Base-by-base conservation (phyloP, 2,888 invertebrate genomes). In the Dione juno region DNA sequence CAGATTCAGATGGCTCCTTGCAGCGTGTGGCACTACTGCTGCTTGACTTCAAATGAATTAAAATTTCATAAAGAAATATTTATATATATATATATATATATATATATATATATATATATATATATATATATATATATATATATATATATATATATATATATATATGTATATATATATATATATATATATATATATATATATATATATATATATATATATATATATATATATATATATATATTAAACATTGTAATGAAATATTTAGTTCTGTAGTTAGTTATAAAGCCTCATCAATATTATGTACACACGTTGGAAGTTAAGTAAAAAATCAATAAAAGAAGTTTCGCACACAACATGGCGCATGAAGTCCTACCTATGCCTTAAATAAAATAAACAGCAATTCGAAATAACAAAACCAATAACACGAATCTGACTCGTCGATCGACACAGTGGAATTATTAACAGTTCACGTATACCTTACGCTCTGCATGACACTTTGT, bases 381-480 rank as follows among this genome's bases (percentile, higher is more conserved):
- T 63, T 48, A 45, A 63, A 63, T 28, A 48, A 63, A 63, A 45
- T 37, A 63, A 63, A 63, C 45, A 63, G 16, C 45, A 48, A 50
- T 37, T n/a, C 37, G 16, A 37, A 63, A 63, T 35, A 63, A 45
- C 63, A 63, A 48, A 48, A 45, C 35, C 63, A 63, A 63, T 63
- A 45, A 50, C 45, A 63, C 35, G 37, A 63, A 63, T 50, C 48
- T 45, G 63, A 48, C 45, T 50, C 48, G 48, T 37, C 48, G 37
- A 64, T 50, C 50, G 50, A 64, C 63, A 64, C 63, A 50, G 50
- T 64, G 28, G 63, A 50, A 64, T 64, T 64, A 64, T 64, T 64
- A 48, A 64, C 48, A 64, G 63, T 64, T 64, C 63, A 50, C 48
- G 63, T 59, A 59, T 43, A 48, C 50, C 63, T 64, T 63, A 48